Evolutionary conservation across 2,113 vertebrate genomes (phyloP).

Genomic region (Osmerus eperlanus): DNA sequence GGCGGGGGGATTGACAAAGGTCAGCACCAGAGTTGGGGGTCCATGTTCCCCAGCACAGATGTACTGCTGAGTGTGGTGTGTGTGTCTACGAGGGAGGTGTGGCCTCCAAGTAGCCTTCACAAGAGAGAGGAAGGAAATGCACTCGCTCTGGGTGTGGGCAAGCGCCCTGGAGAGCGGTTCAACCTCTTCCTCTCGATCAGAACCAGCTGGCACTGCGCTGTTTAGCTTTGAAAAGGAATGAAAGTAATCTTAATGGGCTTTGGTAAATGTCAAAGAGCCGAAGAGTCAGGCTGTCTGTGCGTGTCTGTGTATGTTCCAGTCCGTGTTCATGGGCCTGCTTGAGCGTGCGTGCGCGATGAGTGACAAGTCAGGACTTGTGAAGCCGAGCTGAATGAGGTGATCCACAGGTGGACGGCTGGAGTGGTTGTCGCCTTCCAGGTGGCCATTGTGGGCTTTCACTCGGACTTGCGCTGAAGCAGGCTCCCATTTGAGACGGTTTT

Average conservation of each 20-base stretch:
- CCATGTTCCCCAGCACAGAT: neutral
- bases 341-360: neutral
- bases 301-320: too few species aligned
- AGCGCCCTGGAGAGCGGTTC: constrained; percentile 31
- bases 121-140: constrained; percentile 38
- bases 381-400: neutral
- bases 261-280: constrained; percentile 42
- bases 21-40: too few species aligned
- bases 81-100: constrained; percentile 14
- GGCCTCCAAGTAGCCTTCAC: constrained; percentile 16
- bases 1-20: neutral
- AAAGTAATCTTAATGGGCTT: constrained; percentile 28
- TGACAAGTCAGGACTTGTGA: constrained; percentile 1
- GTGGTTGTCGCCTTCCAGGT: too few species aligned
- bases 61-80: neutral
- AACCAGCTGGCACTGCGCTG: constrained; percentile 15
- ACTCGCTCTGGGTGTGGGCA: constrained; percentile 21
- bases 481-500: too few species aligned
- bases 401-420: neutral
- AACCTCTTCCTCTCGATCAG: constrained; percentile 33
- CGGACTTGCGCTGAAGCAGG: too few species aligned
- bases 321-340: neutral
- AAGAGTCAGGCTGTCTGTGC: neutral
- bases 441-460: too few species aligned
- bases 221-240: constrained; percentile 15